Evolutionary conservation across 2,888 invertebrate genomes (phyloP).

Genomic region (Callyntrura sp.): DNA sequence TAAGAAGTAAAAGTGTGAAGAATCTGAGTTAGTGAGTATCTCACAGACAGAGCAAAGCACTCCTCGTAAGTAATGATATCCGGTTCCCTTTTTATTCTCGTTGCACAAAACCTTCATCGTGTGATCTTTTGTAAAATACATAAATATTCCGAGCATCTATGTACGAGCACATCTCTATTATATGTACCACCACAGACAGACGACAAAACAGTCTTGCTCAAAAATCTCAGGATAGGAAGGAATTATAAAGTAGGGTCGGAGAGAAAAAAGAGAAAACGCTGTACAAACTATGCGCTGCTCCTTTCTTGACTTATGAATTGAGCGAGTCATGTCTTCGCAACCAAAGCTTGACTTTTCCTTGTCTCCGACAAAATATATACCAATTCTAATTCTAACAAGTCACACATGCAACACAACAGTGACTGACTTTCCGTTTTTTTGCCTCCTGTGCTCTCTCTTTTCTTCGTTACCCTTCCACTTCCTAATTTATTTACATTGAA

Average conservation of each 20-base stretch:
- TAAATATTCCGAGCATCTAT: constrained; percentile 9
- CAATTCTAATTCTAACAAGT: constrained; percentile 53
- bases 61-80: constrained; percentile 66
- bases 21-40: constrained; percentile 9
- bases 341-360: constrained; percentile 66
- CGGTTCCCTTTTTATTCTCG: constrained; percentile 60
- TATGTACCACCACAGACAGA: background rate
- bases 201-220: no score
- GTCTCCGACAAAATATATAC: constrained; percentile 62
- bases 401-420: constrained; percentile 48
- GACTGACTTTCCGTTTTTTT: constrained; percentile 22
- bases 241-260: constrained; percentile 25
- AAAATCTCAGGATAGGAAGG: background rate
- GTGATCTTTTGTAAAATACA: constrained; percentile 3
- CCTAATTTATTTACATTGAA: constrained; percentile 42
- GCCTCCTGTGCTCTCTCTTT: background rate
- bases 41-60: constrained; percentile 23
- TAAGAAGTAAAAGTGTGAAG: constrained; percentile 67
- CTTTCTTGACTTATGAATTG: constrained; percentile 46
- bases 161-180: background rate
- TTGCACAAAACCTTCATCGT: constrained; percentile 32
- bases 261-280: constrained; percentile 36
- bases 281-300: constrained; percentile 30
- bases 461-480: background rate
- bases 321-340: constrained; percentile 44